Base-by-base conservation (phyloP, 2,888 invertebrate species). In the Drosophila paracracens region DNA sequence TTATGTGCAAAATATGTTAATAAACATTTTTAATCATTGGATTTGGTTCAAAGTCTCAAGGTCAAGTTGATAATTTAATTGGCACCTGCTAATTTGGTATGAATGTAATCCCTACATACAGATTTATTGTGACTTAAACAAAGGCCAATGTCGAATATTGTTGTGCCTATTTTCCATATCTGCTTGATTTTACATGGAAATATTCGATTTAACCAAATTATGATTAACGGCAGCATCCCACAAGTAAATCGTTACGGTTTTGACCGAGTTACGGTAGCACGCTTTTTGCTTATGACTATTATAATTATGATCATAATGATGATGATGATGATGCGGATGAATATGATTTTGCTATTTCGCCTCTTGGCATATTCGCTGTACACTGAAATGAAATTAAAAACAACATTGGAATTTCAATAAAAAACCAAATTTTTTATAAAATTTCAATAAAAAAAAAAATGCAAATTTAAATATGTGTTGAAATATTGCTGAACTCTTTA, bases 181-280 rank as follows among this genome's bases (percentile, higher is more conserved):
- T 40, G 27, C n/a, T 36, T 36, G 18, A 69, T n/a, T 38, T 18
- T 29, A 46, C 13, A 36, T 16, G 16, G 10, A 67, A 31, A 61
- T 75, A 38, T 57, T 51, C 54, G 48, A 58, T 53, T 63, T 56
- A 29, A 38, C 35, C 31, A 61, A 72, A 80, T 69, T 69, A 80
- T 79, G 81, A 79, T 80, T 52, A 31, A 76, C 68, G 68, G 68
- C 68, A 31, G 31, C 72, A 54, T 63, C 71, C 80, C 62, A 80
- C 76, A 70, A 56, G 38, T 36, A 53, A 73, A 63, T 70, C 35
- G 50, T 52, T 29, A 43, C 48, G 76, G 16, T 71, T 76, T 74
- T 78, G 77, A 79, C 77, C 77, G 67, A 79, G 50, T 79, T 78
- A 51, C 58, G 51, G 75, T 70, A 69, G 76, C 76, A 58, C 60